Percentiles rank a stretch among this genome's conserved stretches.
Evolutionary conservation across 2,113 vertebrate species (phyloP).

Genomic region (Tyrannus savana): DNA sequence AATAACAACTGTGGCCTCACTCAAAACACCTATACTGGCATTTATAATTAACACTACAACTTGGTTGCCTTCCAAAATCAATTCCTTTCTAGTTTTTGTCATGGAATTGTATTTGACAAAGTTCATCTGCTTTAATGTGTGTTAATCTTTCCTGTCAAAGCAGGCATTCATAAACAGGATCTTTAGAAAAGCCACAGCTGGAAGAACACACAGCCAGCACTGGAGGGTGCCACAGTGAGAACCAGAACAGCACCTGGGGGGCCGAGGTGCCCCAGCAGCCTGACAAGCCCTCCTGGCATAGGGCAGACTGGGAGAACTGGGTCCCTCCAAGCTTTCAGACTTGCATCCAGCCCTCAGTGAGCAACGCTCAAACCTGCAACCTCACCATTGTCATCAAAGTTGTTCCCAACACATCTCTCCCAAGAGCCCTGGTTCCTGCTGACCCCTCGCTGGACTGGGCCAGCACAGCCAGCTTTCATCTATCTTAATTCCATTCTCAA

Average conservation of each 20-base stretch:
- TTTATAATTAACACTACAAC: conserved; percentile 55
- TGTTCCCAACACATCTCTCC: not conserved
- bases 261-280: not conserved
- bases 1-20: not conserved
- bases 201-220: not conserved
- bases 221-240: not conserved
- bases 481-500: not conserved
- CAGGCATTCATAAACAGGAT: not conserved
- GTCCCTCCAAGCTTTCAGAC: not conserved
- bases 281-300: not conserved
- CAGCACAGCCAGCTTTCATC: not conserved
- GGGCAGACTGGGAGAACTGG: not conserved
- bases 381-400: not conserved
- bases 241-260: not conserved
- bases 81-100: conserved; percentile 9
- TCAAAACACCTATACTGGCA: not conserved
- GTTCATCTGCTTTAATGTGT: not conserved
- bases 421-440: not conserved
- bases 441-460: not conserved
- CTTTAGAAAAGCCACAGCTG: not conserved
- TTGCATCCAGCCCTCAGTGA: not conserved
- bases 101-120: conserved; percentile 45
- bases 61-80: conserved; percentile 29
- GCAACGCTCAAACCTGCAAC: not conserved
- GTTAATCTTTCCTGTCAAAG: conserved; percentile 20